Conservation (phyloP, 2,797 vertebrate genomes). For the Setipinna tenuifilis region DNA sequence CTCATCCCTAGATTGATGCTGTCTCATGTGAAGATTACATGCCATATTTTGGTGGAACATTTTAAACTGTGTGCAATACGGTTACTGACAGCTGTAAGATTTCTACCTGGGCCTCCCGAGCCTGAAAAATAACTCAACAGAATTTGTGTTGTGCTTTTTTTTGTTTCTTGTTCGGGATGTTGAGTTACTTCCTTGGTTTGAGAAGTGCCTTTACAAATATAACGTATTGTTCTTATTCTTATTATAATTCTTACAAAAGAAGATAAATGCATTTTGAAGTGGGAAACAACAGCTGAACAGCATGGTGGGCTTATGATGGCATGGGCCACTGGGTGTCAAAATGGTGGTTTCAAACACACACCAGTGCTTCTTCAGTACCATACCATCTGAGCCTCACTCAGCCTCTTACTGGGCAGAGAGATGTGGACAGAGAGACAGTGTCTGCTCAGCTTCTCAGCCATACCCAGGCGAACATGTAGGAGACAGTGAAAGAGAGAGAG, state of each 20-base stretch:
- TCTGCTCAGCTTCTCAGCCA: neutral
- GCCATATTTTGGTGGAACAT: slow-evolving; percentile 63
- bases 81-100: slow-evolving; percentile 68
- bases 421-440: neutral
- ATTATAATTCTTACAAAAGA: neutral
- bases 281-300: neutral
- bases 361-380: neutral
- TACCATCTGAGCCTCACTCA: neutral
- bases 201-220: no score
- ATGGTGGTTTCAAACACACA: neutral
- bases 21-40: slow-evolving; percentile 59
- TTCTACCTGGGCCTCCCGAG: slow-evolving; percentile 48
- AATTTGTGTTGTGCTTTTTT: no score
- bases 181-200: no score
- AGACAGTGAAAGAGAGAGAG: no score
- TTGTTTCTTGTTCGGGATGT: no score
- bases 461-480: neutral
- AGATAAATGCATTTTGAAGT: neutral
- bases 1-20: slow-evolving; percentile 46
- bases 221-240: no score
- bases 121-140: no score
- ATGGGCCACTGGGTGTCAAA: neutral
- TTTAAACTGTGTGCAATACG: slow-evolving; percentile 59
- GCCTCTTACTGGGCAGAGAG: neutral
- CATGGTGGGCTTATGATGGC: neutral